Base-by-base conservation (phyloP, 1,140 invertebrate genomes). In the Linepithema humile region DNA sequence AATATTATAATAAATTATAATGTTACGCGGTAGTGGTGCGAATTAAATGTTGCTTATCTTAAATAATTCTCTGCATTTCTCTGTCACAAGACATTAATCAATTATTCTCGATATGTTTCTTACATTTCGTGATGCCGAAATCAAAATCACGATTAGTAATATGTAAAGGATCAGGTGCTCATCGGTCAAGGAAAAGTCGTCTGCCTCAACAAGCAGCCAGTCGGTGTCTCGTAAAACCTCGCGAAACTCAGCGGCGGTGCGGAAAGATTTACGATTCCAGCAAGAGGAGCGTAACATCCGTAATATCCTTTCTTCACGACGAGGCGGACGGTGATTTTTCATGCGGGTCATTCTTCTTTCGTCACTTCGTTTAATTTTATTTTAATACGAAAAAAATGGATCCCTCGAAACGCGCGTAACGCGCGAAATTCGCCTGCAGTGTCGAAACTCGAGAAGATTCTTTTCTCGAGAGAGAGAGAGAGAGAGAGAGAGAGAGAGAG, bases 201-300 rank as follows among this genome's bases (percentile, higher is more conserved):
- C 5, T 32, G 17, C 4, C 48, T 26, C 40, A 73, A 86, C 77
- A 67, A 87, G 69, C 72, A 45, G 62, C 70, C 38, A 62, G 64
- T 43, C 29, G 38, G 29, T 70, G 40, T 50, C 74, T 69, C 59
- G 85, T 74, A 69, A 85, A 67, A 60, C 17, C 26, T 38, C 35
- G 77, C 38, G 43, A 65, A 85, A 64, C 65, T 83, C 65, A 17
- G 64, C 64, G 57, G 73, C 40, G 50, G 64, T 35, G 45, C 26
- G 57, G 55, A 50, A 87, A 89, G 89, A 90, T 90, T 90, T 90
- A 90, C 88, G 88, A 84, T 80, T 82, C 65, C 43, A 62, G 70
- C 74, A 80, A 59, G 84, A 85, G 82, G 78, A 89, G 55, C 73
- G 87, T 82, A 90, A 89, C 87, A 88, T 85, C 78, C 80, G 86